phyloP scores from a whole-genome alignment of 1,140 invertebrate species.

The Agrypnia vestita region DNA sequence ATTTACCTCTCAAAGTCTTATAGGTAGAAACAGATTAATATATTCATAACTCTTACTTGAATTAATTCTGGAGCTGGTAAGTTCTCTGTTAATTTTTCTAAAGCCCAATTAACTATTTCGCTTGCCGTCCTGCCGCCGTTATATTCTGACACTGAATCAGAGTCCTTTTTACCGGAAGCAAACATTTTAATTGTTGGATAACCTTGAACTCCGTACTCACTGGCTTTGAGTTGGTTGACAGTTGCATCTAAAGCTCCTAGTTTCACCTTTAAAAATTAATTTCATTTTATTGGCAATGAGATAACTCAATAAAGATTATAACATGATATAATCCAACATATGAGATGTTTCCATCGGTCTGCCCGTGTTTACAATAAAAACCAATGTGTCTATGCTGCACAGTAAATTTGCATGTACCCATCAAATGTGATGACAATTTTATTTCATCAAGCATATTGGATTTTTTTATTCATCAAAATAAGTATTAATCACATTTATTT shows the following conservation, averaged over 20 bases:
- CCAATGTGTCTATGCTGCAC: too few relatives aligned
- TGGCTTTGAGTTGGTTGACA: conserved; percentile 86
- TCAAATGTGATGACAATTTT: too few relatives aligned
- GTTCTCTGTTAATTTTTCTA: conserved; percentile 90
- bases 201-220: conserved; percentile 87
- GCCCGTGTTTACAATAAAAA: too few relatives aligned
- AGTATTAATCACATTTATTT: too few relatives aligned
- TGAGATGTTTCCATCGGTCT: too few relatives aligned
- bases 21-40: background rate
- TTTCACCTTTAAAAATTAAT: conserved; percentile 78
- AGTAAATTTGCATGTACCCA: too few relatives aligned
- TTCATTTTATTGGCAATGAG: background rate
- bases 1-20: too few relatives aligned
- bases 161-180: conserved; percentile 84
- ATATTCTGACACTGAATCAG: conserved; percentile 83
- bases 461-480: too few relatives aligned
- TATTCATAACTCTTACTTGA: conserved; percentile 72
- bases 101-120: conserved; percentile 94
- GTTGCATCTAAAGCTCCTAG: conserved; percentile 98
- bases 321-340: too few relatives aligned
- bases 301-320: background rate
- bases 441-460: too few relatives aligned
- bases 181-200: conserved; percentile 99
- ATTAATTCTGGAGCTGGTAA: conserved; percentile 92
- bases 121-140: conserved; percentile 91